Evolutionary conservation across 2,888 invertebrate species (phyloP), one percentile per base, ranked within the genome.

Genomic region (Ectemnius continuus): DNA sequence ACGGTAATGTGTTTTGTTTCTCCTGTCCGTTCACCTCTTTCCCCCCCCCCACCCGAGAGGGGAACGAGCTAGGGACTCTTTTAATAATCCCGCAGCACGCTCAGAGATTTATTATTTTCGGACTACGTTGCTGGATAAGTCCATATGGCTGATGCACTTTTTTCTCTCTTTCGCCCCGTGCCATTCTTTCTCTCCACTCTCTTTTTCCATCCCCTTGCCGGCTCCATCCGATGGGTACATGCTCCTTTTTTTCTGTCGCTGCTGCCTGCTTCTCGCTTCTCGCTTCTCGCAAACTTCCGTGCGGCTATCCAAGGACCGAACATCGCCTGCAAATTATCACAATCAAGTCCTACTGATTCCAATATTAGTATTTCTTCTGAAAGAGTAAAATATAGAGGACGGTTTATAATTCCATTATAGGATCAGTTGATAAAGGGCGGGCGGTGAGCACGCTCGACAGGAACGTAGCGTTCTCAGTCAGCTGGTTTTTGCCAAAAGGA

Each of bases 51-150:
- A 16, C 14, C 52, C 36, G 4, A 84, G 85, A 83, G 83, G 80
- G 75, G 86, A 88, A 84, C 84, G 86, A 86, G 84, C 83, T 76
- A 87, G 86, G 80, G 85, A 88, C 88, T 88, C 88, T 90, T 90
- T 90, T 90, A 90, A 90, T 90, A 90, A 90, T 89, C 88, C 85
- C 86, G 86, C 88, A 84, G 84, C 84, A 84, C 83, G 84, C 85
- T 85, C 88, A 84, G 88, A 91, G 91, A 91, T 91, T 91, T 91
- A 91, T 91, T 91, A 91, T 91, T 91, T 91, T 90, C 88, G 89
- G 88, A 84, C 89, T 88, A 86, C 88, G 85, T 85, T 85, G 85
- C 84, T 76, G 85, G 84, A 88, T 86, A 87, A 88, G 86, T 86
- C 86, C 85, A 84, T 86, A 85, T 83, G 87, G 86, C 83, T 82